Base-by-base conservation (phyloP, 1,140 invertebrate species). In the Caerostris extrusa region DNA sequence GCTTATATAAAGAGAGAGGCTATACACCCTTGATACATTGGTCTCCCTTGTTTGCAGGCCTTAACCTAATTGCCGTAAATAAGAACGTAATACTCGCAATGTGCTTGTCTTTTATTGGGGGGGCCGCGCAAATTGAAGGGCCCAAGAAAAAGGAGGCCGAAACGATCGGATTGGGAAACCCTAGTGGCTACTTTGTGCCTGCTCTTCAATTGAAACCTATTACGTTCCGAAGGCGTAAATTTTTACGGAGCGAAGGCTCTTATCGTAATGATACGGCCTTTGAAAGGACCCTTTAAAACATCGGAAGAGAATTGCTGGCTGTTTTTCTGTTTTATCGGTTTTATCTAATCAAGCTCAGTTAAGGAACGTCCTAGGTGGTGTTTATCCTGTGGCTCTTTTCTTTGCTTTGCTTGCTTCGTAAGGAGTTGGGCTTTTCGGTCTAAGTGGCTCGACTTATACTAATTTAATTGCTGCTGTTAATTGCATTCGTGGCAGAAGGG, bases 51-150 rank as follows among this genome's bases (percentile, higher is more conserved):
- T 93, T 93, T 93, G 92, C 92, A 89, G 92, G 92, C 92, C 92
- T 93, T 93, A 93, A 82, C 92, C 92, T 93, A 93, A 93, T 93
- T 93, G 92, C 92, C 92, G 92, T 93, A 93, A 93, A 93, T 93
- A 93, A 93, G 92, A 93, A n/a, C 92, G 92, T 93, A 93, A 93
- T 93, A 93, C 92, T 93, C 92, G 92, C 92, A 93, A 93, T 93
- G 92, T 93, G 92, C 92, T 93, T 93, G 92, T 88, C 92, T 82
- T 89, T 71, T 77, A 56, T 61, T n/a, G 85, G 86, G 83, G 81
- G 89, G 91, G 83, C 19, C 64, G 91, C 82, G 83, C 56, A 93
- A 93, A 93, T 93, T 93, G 91, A 93, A 93, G 91, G 90, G 91
- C 83, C 91, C 50, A 93, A 57, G 92, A 93, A 81, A 55, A 81